A percentile compares a stretch with the other conserved stretches of the same genome.
Evolutionary conservation across 1,140 invertebrate species (phyloP).

Genomic region (Sminthurides bifidus): DNA sequence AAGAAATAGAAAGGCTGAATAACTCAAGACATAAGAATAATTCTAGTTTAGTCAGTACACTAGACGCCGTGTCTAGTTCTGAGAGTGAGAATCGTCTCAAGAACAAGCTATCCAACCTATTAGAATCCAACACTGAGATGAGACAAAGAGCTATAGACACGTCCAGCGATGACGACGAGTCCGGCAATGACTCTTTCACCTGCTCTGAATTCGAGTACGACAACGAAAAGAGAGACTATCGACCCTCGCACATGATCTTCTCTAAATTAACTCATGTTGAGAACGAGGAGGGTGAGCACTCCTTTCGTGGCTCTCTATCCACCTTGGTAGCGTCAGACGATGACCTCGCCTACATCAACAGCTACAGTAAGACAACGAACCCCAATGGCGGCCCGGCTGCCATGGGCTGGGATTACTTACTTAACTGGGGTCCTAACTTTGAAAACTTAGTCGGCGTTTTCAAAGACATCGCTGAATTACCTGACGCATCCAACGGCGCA

Average conservation of each 20-base stretch:
- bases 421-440: constrained; percentile 93
- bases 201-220: constrained; percentile 97
- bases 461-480: constrained; percentile 87
- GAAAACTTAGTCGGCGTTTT: constrained; percentile 89
- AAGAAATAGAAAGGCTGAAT: constrained; percentile 73
- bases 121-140: constrained; percentile 37
- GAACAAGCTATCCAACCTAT: constrained; percentile 25
- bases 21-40: constrained; percentile 66
- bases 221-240: constrained; percentile 53
- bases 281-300: constrained; percentile 42
- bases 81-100: constrained; percentile 49
- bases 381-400: constrained; percentile 51
- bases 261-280: constrained; percentile 53
- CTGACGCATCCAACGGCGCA: constrained; percentile 55
- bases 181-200: constrained; percentile 92
- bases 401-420: constrained; percentile 81
- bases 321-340: constrained; percentile 85
- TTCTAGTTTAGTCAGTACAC: constrained; percentile 77
- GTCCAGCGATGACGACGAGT: constrained; percentile 76
- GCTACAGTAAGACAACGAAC: constrained; percentile 38
- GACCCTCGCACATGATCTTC: constrained; percentile 46
- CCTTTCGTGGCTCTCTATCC: constrained; percentile 81
- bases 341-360: constrained; percentile 60
- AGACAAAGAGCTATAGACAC: constrained; percentile 34
- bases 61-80: constrained; percentile 84